Conservation (phyloP, 1,140 invertebrate species). For the Schlechtendalia chinensis region DNA sequence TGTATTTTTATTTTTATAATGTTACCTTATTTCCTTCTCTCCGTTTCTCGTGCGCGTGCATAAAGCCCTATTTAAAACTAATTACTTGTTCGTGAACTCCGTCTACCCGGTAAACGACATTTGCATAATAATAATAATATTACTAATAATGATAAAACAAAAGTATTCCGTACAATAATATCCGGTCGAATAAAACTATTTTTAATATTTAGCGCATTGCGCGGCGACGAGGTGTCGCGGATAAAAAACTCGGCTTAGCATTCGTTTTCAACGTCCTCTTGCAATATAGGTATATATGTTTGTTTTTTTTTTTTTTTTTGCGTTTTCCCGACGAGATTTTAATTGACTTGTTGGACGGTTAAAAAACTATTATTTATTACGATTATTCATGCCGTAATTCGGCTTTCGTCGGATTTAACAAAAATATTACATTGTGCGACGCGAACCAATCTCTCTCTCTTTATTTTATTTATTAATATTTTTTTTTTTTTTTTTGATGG, state of each 20-base stretch:
- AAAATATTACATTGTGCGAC: background rate
- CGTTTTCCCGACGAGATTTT: conserved; percentile 26
- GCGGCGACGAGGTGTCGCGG: background rate
- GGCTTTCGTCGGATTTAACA: conserved; percentile 35
- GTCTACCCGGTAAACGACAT: conserved; percentile 23
- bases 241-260: background rate
- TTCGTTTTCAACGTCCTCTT: conserved; percentile 8
- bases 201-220: background rate
- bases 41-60: background rate
- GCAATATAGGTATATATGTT: background rate
- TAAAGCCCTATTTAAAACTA: conserved; percentile 39
- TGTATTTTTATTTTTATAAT: conserved; percentile 12
- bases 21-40: conserved; percentile 6
- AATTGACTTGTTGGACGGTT: conserved; percentile 42
- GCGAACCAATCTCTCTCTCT: background rate
- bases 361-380: conserved; percentile 49
- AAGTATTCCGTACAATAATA: conserved; percentile 3
- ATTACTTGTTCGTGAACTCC: conserved; percentile 30
- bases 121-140: conserved; percentile 26
- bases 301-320: conserved; percentile 16
- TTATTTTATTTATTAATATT: conserved; percentile 47
- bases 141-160: conserved; percentile 28
- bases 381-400: conserved; percentile 21
- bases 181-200: conserved; percentile 24
- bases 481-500: conserved; percentile 33